Base-by-base conservation (phyloP, 1,140 invertebrate species). In the Gryon sp. region DNA sequence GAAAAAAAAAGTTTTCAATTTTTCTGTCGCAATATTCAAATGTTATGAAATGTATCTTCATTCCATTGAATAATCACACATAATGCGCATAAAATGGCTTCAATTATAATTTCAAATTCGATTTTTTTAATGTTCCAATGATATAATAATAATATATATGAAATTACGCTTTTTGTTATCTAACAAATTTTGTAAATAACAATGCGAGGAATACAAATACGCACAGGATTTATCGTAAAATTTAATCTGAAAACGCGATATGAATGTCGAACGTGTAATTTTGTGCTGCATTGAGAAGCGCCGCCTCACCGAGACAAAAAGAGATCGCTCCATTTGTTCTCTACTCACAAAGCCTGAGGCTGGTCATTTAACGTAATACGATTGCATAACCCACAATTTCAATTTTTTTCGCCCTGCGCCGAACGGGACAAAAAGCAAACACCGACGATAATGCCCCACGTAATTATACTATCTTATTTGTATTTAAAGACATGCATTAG, bases 401-500 rank as follows among this genome's bases (percentile, higher is more conserved):
- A 46, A 30, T 20, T 30, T 52, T 70, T 70, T 55, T 9, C 19
- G 8, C 19, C 30, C 22, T 48, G 18, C 15, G 1, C 12, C 41
- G 20, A 11, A 15, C 6, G 43, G 48, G 30, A 34, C 55, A 72
- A 62, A 72, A 53, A 45, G 50, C 52, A 68, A 57, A 68, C 32
- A 26, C 6, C 28, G 18, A 70, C 36, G 22, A 66, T 55, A 68
- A 48, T 40, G 53, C 30, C 34, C 12, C 19, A 34, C 40, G 26
- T 63, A 63, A 73, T 73, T 63, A 57, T 63, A 22, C 34, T 34
- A 57, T 57, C 48, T 72, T 55, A 38, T 73, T 73, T 73, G 57
- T 72, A 57, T 62, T 59, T 63, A 48, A 62, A 22, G 38, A 28
- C 53, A 73, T 73, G n/a, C n/a, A n/a, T n/a, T n/a, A n/a, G n/a